Evolutionary conservation across 2,888 invertebrate genomes (phyloP), one percentile per base, ranked within the genome.

Genomic region (Lacanobia wlatinum): DNA sequence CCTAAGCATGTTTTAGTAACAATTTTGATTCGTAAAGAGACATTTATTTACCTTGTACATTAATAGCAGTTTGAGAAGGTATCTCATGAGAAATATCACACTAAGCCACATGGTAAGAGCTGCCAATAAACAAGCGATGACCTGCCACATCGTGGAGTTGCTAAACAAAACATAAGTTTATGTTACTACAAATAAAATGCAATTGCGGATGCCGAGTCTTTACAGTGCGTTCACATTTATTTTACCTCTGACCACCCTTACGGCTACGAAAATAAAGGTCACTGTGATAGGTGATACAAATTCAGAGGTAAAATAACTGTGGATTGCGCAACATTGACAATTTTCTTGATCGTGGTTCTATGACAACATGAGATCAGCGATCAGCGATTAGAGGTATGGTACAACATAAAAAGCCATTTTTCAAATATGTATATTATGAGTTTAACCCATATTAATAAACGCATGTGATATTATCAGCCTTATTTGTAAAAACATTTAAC

Each of bases 91-190:
- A 90, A 98, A 98, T 89, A 99, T 98, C 59, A 98, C 97, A 16
- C 97, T 96, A 38, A 99, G 96, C 99, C 99, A 99, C 89, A 98
- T 96, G 28, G 97, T 93, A n/a, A 98, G 95, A 28, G 98, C 98
- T 73, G 98, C 97, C 82, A 98, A 89, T 76, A 97, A 96, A 88
- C 98, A 98, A 63, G 98, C 98, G 50, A 97, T 93, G 76, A 98
- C 90, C 92, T 98, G 98, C 97, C 98, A 98, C 89, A 97, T 94
- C 62, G 97, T 92, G 50, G 97, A 97, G 67, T 97, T 96, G 83
- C 98, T 98, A 90, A 80, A 88, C 83, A 78, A 78, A 83, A 80
- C 71, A 67, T 60, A 76, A 76, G 46, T 48, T 59, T 50, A 71
- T 67, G 69, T 78, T 78, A 82, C 43, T 50, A 66, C 18, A 63